Conservation (phyloP, 2,888 invertebrate genomes). For the Melinopterus prodromus region DNA sequence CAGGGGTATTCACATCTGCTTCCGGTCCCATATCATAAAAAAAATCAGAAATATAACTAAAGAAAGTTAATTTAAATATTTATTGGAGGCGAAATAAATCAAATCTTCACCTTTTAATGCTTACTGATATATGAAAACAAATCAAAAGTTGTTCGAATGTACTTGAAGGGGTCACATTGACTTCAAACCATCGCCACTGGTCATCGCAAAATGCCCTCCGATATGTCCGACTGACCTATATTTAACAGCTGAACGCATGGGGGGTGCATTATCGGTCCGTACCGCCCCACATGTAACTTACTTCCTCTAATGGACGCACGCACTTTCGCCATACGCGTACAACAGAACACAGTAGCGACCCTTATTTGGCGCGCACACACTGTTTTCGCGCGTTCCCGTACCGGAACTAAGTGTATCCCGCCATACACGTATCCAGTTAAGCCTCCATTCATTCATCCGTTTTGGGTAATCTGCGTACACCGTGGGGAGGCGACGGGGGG, state of each 20-base stretch:
- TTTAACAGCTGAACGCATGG: background rate
- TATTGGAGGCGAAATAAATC: no score
- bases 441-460: background rate
- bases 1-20: no score
- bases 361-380: background rate
- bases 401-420: background rate
- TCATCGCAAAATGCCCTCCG: background rate
- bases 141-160: background rate
- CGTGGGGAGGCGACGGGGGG: conserved; percentile 22
- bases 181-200: background rate
- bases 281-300: background rate
- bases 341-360: background rate
- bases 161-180: background rate
- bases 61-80: no score
- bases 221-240: background rate
- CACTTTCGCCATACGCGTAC: background rate
- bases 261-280: background rate
- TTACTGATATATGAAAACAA: no score
- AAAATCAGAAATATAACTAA: no score
- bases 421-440: background rate
- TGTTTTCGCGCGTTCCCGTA: background rate
- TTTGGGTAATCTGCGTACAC: background rate
- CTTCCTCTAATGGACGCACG: background rate
- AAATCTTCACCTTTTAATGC: no score
- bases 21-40: no score